A percentile compares a stretch with the other conserved stretches of the same genome.
Evolutionary conservation across 2,113 vertebrate species (phyloP).

Genomic region (Sander lucioperca): DNA sequence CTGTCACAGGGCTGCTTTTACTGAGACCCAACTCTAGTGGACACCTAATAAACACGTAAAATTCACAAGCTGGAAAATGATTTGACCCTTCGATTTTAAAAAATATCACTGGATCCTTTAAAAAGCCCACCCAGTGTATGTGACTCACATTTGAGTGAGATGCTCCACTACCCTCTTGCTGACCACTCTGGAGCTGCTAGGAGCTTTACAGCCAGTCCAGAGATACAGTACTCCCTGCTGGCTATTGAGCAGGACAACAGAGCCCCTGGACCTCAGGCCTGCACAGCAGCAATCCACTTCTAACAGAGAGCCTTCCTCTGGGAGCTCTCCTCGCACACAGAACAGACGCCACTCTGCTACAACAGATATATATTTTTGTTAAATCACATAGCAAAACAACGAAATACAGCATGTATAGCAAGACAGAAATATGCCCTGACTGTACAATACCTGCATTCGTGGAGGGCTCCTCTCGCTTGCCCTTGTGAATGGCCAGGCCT

Average conservation of each 20-base stretch:
- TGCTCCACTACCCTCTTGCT: conserved; percentile 74
- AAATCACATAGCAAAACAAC: not conserved
- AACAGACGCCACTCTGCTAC: conserved; percentile 80
- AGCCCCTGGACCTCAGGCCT: conserved; percentile 83
- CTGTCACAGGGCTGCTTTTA: conserved; percentile 54
- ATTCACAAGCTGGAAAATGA: not conserved
- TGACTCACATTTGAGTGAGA: conserved; percentile 80
- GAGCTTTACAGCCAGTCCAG: conserved; percentile 85
- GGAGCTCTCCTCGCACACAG: conserved; percentile 81
- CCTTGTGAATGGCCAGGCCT: conserved; percentile 81
- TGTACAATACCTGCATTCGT: conserved; percentile 68
- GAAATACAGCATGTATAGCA: not conserved
- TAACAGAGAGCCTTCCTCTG: conserved; percentile 79
- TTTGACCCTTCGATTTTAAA: not conserved
- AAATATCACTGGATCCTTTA: not conserved
- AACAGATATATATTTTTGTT: not conserved
- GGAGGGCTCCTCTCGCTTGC: conserved; percentile 60
- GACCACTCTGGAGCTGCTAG: conserved; percentile 75
- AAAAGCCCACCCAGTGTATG: not conserved
- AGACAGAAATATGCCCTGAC: not conserved
- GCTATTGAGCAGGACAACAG: conserved; percentile 77
- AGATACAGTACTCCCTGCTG: conserved; percentile 81
- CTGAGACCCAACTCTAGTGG: conserved; percentile 81
- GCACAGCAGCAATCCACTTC: conserved; percentile 81
- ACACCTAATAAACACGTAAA: conserved; percentile 65